Base-by-base conservation (phyloP, 2,113 vertebrate genomes). In the Nibea coibor region DNA sequence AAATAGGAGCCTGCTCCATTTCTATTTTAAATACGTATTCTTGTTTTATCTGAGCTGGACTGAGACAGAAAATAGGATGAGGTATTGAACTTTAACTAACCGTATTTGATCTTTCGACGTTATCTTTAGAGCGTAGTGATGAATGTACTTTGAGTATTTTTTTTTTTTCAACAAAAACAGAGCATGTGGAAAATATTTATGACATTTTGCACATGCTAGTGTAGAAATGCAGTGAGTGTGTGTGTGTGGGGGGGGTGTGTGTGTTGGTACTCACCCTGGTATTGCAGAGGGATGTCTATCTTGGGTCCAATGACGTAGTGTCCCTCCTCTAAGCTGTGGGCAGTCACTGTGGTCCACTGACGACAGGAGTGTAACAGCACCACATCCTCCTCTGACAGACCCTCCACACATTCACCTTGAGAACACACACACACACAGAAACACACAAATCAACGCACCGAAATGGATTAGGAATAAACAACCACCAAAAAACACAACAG, bases 331-430 rank as follows among this genome's bases (percentile, higher is more conserved):
- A 99, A 94, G 80, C 96, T 97, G 92, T 99, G 98, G 1, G 97
- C 98, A 0, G 97, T 99, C 94, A 99, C 97, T 0, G 98, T 99
- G 2, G 98, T 99, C 98, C 98, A 99, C 95, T 99, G 97, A 24
- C 97, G 96, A 89, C 97, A 99, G 54, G 98, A 99, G 89, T 98
- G 97, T 35, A 99, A 90, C 72, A 99, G 94, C 43, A 99, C 95
- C 81, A 98, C 96, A 68, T 99, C 97, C 77, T 98, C 96, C 78
- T 98, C 97, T 0, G 95, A 95, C 88, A 98, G 92, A 4, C 98
- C 98, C 90, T 99, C 97, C 31, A 98, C 96, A 53, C 95, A 96
- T 81, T 99, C 97, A 63, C 97, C 98, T 98, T 78, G 3, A 76
- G 62, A 45, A 85, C 61, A 76, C 51, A 58, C 69, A 66, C 47